Evolutionary conservation across 2,113 vertebrate genomes (phyloP).

Genomic region (Apodemus speciosus): DNA sequence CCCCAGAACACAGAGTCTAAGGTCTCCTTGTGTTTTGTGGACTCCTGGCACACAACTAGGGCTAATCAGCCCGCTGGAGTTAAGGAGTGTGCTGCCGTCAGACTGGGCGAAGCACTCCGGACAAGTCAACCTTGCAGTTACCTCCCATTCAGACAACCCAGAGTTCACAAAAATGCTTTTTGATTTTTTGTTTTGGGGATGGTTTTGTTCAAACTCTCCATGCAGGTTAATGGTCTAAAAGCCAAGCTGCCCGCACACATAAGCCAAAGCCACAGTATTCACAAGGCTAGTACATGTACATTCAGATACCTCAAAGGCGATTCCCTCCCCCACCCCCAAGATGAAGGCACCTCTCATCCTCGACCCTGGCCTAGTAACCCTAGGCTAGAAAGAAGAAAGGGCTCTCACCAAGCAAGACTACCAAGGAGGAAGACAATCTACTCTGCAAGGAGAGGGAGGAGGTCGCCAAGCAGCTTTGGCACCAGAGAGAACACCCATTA

Average conservation of each 20-base stretch:
- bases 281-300: not conserved
- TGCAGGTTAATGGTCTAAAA: constrained; percentile 24
- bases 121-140: not conserved
- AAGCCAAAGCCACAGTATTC: constrained; percentile 23
- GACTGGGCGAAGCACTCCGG: not conserved
- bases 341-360: not conserved
- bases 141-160: not conserved
- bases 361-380: not conserved
- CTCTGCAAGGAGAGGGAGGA: constrained; percentile 34
- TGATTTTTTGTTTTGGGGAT: not conserved
- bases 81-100: not conserved
- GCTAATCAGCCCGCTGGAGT: not conserved
- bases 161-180: not conserved
- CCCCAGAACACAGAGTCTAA: not conserved
- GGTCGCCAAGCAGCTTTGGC: constrained; percentile 21
- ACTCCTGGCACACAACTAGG: not conserved
- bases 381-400: not conserved
- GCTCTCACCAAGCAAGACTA: not conserved
- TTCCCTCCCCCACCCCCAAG: not conserved
- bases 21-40: not conserved
- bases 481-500: not conserved
- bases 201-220: not conserved
- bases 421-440: constrained; percentile 53
- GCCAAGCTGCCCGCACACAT: not conserved
- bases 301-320: not conserved